These are phyloP conservation scores for Zootermopsis nevadensis DNA, from an alignment of 2,888 invertebrate species.

Conservation along the genomic window DNA sequence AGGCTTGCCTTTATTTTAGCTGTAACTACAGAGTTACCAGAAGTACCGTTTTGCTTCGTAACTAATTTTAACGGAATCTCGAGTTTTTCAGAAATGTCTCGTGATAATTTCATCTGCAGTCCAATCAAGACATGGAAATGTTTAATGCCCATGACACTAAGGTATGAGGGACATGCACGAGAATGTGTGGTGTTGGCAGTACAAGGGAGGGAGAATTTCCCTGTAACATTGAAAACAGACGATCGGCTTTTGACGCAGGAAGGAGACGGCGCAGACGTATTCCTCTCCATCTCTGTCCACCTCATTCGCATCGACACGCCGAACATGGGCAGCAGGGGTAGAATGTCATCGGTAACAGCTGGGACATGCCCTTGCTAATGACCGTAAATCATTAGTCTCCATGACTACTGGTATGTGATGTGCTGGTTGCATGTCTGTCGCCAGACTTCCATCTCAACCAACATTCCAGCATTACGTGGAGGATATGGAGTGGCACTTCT, in stretches of 20 bases:
- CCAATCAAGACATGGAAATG: not conserved
- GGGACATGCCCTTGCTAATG: conserved; percentile 49
- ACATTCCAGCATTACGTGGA: not conserved
- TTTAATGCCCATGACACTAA: not conserved
- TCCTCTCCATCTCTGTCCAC: not conserved
- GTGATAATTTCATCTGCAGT: not conserved
- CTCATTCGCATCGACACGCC: conserved; percentile 15
- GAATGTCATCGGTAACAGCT: conserved; percentile 47
- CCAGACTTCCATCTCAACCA: conserved; percentile 4
- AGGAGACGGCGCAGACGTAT: not conserved
- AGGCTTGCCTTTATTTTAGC: too few species aligned
- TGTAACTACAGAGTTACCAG: too few species aligned
- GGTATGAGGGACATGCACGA: not conserved
- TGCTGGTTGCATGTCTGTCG: conserved; percentile 22
- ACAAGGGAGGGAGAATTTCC: not conserved
- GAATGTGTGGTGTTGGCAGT: not conserved
- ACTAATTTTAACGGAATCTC: too few species aligned
- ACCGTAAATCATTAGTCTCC: conserved; percentile 44
- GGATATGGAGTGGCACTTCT: not conserved
- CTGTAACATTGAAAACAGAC: not conserved
- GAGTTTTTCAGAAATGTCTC: too few species aligned
- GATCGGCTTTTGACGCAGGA: not conserved
- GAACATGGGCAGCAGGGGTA: conserved; percentile 7
- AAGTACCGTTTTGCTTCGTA: too few species aligned
- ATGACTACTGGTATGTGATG: conserved; percentile 17